Percentiles rank a stretch among this genome's conserved stretches.
Evolutionary conservation across 2,888 invertebrate species (phyloP).

Genomic region (Apamea anceps): DNA sequence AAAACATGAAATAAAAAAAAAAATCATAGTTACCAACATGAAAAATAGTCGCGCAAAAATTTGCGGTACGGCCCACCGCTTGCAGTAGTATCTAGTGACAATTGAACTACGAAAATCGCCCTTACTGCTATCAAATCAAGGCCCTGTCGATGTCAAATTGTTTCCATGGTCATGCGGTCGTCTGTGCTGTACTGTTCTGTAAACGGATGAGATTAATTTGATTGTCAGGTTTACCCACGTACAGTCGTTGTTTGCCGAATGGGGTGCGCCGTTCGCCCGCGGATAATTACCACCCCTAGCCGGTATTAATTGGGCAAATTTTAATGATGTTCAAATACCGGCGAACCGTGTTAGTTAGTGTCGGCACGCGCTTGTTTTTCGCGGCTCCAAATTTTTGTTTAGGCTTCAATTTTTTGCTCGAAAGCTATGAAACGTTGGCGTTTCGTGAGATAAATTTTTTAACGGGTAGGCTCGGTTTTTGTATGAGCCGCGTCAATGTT

Average conservation of each 20-base stretch:
- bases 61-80: neutral
- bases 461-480: neutral
- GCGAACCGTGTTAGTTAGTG: conserved; percentile 58
- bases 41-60: conserved; percentile 32
- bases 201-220: conserved; percentile 74
- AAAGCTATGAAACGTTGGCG: conserved; percentile 19
- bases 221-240: conserved; percentile 68
- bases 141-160: neutral
- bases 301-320: conserved; percentile 82
- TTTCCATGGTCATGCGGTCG: neutral
- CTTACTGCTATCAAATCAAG: neutral
- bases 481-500: conserved; percentile 17
- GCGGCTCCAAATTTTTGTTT: conserved; percentile 28
- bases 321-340: conserved; percentile 84
- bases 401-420: conserved; percentile 14
- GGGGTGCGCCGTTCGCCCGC: conserved; percentile 61
- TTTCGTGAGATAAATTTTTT: conserved; percentile 30
- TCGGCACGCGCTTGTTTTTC: conserved; percentile 46
- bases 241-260: conserved; percentile 66
- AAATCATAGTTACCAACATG: neutral
- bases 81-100: neutral
- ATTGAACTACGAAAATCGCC: neutral
- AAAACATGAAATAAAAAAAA: conserved; percentile 16
- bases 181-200: conserved; percentile 46
- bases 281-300: conserved; percentile 76